These are phyloP conservation scores for Lophius americanus DNA, from an alignment of 2,797 vertebrate genomes.

Conservation along the genomic window DNA sequence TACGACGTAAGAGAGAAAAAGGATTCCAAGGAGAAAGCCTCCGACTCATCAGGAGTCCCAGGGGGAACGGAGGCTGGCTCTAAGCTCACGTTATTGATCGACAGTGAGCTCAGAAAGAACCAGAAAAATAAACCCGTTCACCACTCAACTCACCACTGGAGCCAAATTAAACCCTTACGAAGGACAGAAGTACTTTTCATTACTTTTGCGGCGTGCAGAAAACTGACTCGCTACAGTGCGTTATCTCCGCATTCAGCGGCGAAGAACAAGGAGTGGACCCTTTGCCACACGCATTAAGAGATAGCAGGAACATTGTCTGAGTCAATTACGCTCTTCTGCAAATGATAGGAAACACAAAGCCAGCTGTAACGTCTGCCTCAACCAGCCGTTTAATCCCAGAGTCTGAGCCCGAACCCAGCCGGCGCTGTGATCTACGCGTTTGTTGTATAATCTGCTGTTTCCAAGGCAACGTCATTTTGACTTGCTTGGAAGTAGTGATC, in stretches of 20 bases:
- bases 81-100: constrained; percentile 4
- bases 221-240: constrained; percentile 61
- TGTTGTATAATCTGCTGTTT: constrained; percentile 46
- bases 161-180: constrained; percentile 44
- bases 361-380: constrained; percentile 13
- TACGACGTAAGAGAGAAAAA: neutral
- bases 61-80: constrained; percentile 6
- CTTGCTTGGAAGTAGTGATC: constrained; percentile 36
- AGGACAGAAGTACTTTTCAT: constrained; percentile 31
- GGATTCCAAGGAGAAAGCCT: neutral
- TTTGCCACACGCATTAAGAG: constrained; percentile 28
- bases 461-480: constrained; percentile 49
- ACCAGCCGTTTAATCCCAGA: constrained; percentile 19
- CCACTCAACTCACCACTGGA: constrained; percentile 27
- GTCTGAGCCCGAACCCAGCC: constrained; percentile 23
- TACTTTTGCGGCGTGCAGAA: constrained; percentile 43
- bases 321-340: constrained; percentile 14
- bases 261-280: constrained; percentile 28
- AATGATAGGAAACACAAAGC: constrained; percentile 26
- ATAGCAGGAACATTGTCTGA: constrained; percentile 34
- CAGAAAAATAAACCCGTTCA: constrained; percentile 38
- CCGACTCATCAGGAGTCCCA: constrained; percentile 14
- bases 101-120: constrained; percentile 4
- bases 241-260: constrained; percentile 64
- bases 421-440: constrained; percentile 33